Evolutionary conservation across 2,888 invertebrate genomes (phyloP), one percentile per base, ranked within the genome.

Genomic region (Tortrix viridana): DNA sequence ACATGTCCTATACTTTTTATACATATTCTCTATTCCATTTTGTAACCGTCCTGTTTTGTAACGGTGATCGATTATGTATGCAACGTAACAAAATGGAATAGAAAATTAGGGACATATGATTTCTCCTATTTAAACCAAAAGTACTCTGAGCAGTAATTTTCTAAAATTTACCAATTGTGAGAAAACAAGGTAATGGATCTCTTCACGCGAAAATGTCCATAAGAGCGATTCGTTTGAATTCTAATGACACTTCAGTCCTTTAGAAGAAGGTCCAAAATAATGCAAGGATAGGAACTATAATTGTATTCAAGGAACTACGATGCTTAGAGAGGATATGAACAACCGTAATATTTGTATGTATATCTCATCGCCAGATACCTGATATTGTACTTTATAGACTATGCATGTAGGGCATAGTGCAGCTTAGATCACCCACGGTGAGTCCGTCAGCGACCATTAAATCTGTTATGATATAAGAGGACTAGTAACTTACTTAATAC

Each of bases 321-420:
- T 38, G 19, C 41, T 56, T 62, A 62, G 20, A 38, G 4, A 26
- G 26, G 32, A 18, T 32, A 23, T 41, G 19, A 7, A 41, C 14
- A 55, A 18, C n/a, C 32, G 12, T 50, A 49, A 48, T 41, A 38
- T 12, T 54, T 48, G 53, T 32, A 53, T 48, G 53, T 32, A 53
- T n/a, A 52, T 63, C 57, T 63, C 63, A 57, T 58, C 41, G 74
- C 68, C 75, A 78, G 74, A 81, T 88, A 89, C 85, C 87, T 86
- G 85, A 73, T 69, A 67, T 76, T 76, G 71, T 70, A 76, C 75
- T 79, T 88, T 90, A 92, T 81, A 92, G 86, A 86, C 86, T 88
- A 90, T 86, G 92, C 73, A 92, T 87, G 82, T 82, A 91, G 72
- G 92, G 92, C 81, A 89, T 85, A 74, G 86, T 88, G 84, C 79